Evolutionary conservation across 2,888 invertebrate genomes (phyloP), one percentile per base, ranked within the genome.

Genomic region (Spodoptera picta): DNA sequence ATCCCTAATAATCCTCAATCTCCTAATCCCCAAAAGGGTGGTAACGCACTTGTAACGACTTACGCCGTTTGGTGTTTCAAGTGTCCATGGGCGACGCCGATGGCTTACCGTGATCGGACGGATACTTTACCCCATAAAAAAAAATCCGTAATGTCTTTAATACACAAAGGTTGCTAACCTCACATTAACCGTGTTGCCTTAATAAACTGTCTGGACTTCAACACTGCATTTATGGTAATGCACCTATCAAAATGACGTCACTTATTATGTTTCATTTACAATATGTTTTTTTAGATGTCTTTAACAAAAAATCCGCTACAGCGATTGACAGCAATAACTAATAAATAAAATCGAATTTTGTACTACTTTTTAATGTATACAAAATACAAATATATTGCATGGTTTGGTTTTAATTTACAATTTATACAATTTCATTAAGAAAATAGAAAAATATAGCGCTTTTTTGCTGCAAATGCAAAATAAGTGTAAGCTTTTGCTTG

Each of bases 231-330:
- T 80, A 85, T 81, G 73, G 72, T 90, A 89, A 91, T 91, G 91
- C 87, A 90, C 84, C 89, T 86, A 86, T 90, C 89, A 89, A 83
- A 36, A 83, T 77, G 75, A 84, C 87, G 89, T 89, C 88, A 87
- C 85, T 83, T 75, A 67, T 84, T 74, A 63, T 75, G 79, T 85
- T 78, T 86, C 87, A 91, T 92, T 92, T 91, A 88, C 86, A 85
- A 88, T 90, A 83, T 80, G 83, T 83, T 80, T 71, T 63, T 65
- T 36, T 76, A 77, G 73, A 71, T 36, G 80, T 51, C 73, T 73
- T 65, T 12, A 11, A 36, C 1, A 27, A 9, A 7, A 62, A 55
- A 63, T 62, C 61, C 9, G 69, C 61, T 71, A 51, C 12, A 70
- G 69, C 71, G 51, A 11, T 31, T 36, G 0, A 52, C 54, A 62